Base-by-base conservation (phyloP, 1,140 invertebrate species). In the Bradysia coprophila region DNA sequence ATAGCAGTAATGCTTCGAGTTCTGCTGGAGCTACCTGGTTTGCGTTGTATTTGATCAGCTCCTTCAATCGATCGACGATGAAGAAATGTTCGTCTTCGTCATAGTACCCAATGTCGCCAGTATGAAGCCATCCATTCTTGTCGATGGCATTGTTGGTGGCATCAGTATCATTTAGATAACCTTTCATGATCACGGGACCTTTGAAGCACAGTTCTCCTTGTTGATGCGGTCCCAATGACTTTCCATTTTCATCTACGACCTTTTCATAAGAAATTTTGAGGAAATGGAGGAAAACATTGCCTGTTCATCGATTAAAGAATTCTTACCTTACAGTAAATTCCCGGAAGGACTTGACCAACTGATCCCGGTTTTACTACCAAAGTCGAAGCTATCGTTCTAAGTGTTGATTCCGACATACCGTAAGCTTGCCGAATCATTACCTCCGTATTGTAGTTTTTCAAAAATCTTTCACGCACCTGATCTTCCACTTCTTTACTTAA, bases 1-100 rank as follows among this genome's bases (percentile, higher is more conserved):
- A 65, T 45, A 79, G 62, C 15, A 91, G 51, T 6, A 89, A 39
- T 37, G 68, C 76, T 64, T 90, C 86, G 11, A 91, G 51, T 61
- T 89, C 84, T 0, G 84, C 80, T 16, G 87, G 86, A 2, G 84
- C 66, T 2, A 91, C 86, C 78, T 87, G 68, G 48, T 62, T 67
- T 1, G 66, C 68, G 61, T 69, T 70, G 3, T 64, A 63, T 59
- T 90, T 90, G 41, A 90, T 88, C 5, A 90, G 66, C 53, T 89
- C 84, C 49, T 90, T 90, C n/a, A 87, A 44, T 40, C 85, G 59
- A 46, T 88, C 85, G 1, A 79, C 76, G 42, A 89, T 70, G 41
- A 68, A 84, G 39, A 87, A 69, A 44, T 64, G 71, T n/a, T 63
- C 62, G 0, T 77, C 67, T 0, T 79, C 62, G 44, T 85, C 78